Percentiles rank a stretch among this genome's conserved stretches.
Evolutionary conservation across 2,113 vertebrate species (phyloP).

Genomic region (Ceuthmochares aereus): DNA sequence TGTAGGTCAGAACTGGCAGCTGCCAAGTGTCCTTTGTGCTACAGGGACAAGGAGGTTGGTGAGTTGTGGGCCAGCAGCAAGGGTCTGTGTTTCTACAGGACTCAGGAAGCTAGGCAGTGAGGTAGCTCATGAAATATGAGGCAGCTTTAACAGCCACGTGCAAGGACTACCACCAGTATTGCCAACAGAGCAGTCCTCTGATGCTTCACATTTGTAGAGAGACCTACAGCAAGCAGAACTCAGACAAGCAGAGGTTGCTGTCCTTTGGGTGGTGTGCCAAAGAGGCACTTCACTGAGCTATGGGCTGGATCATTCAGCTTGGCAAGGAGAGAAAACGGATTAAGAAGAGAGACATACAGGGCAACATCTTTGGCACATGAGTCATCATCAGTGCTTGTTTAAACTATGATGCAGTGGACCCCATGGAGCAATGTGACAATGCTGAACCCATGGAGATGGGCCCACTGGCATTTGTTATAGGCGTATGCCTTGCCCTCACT

Average conservation of each 20-base stretch:
- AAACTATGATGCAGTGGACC: not conserved
- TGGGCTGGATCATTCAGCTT: not conserved
- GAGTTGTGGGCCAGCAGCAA: not conserved
- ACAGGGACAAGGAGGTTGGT: accelerated
- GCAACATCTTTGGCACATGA: not conserved
- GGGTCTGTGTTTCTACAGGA: not conserved
- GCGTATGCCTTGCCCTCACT: not conserved
- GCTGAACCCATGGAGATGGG: not conserved
- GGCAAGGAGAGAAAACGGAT: not conserved
- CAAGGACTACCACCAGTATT: not conserved
- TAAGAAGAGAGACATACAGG: not conserved
- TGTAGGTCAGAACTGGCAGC: not conserved
- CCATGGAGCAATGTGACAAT: not conserved
- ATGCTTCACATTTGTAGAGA: not conserved
- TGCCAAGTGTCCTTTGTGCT: accelerated
- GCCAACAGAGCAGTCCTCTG: not conserved
- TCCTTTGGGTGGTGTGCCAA: not conserved
- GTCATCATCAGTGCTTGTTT: not conserved
- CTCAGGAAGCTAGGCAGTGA: not conserved
- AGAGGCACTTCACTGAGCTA: not conserved
- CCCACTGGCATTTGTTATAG: not conserved
- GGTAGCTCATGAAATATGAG: not conserved
- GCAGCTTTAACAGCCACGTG: not conserved
- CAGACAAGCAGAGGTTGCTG: not conserved
- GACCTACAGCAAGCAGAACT: not conserved